These are phyloP conservation scores for Volucella bombylans DNA, from an alignment of 2,888 invertebrate species.

Conservation along the genomic window DNA sequence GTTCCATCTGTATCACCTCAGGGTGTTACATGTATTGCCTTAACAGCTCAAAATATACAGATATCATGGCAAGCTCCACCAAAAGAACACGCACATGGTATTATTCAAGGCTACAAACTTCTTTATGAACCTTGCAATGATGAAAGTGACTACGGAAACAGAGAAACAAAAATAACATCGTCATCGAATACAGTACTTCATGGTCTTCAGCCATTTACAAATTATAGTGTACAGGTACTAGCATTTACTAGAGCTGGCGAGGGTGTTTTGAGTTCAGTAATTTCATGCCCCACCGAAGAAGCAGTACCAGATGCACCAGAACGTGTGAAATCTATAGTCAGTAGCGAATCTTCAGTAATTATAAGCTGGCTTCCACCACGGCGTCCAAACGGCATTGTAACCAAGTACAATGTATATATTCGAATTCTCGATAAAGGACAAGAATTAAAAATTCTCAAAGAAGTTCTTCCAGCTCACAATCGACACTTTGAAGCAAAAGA, in stretches of 20 bases:
- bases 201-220: conserved; percentile 85
- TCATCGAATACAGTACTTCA: conserved; percentile 84
- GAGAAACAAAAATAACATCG: conserved; percentile 84
- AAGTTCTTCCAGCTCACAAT: conserved; percentile 82
- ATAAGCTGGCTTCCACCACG: conserved; percentile 87
- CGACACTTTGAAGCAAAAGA: conserved; percentile 84
- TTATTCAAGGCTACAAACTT: conserved; percentile 90
- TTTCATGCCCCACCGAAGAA: conserved; percentile 85
- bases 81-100: conserved; percentile 85
- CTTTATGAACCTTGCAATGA: conserved; percentile 85
- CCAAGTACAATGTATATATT: conserved; percentile 86
- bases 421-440: conserved; percentile 84
- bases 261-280: conserved; percentile 84
- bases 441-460: conserved; percentile 83
- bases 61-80: conserved; percentile 88
- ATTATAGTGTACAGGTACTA: conserved; percentile 86
- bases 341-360: conserved; percentile 84
- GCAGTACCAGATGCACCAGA: conserved; percentile 86
- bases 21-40: conserved; percentile 86
- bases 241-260: conserved; percentile 86
- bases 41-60: conserved; percentile 88
- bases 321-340: conserved; percentile 85
- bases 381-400: conserved; percentile 85
- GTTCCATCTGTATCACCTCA: conserved; percentile 88
- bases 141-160: conserved; percentile 79